phyloP scores from a whole-genome alignment of 2,888 invertebrate species.

The Aphrophora alni region DNA sequence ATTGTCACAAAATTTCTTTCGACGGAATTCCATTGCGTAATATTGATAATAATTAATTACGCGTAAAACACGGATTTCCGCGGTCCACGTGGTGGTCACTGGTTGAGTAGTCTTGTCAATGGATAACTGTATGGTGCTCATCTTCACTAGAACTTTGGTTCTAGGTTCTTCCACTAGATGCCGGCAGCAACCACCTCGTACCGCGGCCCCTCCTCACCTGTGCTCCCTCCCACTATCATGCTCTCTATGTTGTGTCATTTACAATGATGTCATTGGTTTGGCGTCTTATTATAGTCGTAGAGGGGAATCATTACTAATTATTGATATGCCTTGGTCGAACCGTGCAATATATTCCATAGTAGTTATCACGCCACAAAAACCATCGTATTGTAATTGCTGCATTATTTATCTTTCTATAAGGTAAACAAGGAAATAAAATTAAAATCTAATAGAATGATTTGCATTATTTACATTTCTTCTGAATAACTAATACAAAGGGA shows the following conservation, averaged over 20 bases:
- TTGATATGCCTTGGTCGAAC: neutral
- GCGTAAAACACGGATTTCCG: neutral
- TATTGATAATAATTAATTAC: neutral
- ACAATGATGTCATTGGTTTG: slow-evolving; percentile 9
- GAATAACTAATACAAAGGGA: no score
- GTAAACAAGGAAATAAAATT: neutral
- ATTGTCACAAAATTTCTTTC: no score
- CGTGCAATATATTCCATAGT: neutral
- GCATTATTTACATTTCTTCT: neutral
- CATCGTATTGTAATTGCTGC: neutral
- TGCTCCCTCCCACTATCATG: neutral
- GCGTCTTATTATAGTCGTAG: neutral
- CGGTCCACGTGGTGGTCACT: neutral
- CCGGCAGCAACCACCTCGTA: slow-evolving; percentile 27
- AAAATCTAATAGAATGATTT: neutral
- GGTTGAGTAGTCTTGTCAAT: slow-evolving; percentile 15
- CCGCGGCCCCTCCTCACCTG: neutral
- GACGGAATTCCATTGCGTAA: neutral
- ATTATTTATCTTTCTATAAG: neutral
- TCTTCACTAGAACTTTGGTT: slow-evolving; percentile 32
- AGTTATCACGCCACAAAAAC: neutral
- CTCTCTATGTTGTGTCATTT: neutral
- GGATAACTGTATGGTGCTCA: slow-evolving; percentile 33
- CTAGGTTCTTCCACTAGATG: slow-evolving; percentile 19
- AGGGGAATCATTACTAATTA: neutral